Conservation (phyloP, 2,113 vertebrate genomes). For the Sclerurus mexicanus region DNA sequence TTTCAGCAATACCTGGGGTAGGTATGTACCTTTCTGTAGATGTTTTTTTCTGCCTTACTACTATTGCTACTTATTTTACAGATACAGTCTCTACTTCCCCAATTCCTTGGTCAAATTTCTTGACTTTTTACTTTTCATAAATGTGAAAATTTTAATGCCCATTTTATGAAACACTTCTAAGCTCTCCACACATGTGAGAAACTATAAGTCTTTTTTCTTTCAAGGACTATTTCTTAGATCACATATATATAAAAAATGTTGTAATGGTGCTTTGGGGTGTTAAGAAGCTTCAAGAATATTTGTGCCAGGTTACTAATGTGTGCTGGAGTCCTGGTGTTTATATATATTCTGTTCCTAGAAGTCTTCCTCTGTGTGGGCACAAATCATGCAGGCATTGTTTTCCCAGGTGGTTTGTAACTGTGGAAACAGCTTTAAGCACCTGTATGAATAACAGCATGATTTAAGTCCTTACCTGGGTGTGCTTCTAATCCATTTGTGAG, state of each 20-base stretch:
- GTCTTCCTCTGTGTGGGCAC: neutral
- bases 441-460: neutral
- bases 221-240: neutral
- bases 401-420: neutral
- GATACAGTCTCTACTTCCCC: neutral
- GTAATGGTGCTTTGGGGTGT: neutral
- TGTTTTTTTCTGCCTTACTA: neutral
- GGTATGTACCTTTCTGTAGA: neutral
- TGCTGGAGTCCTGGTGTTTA: neutral
- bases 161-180: neutral
- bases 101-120: neutral
- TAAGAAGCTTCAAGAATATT: neutral
- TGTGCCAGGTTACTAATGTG: neutral
- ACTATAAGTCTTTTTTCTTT: neutral
- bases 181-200: neutral
- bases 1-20: neutral
- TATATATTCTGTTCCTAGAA: neutral
- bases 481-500: neutral
- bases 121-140: neutral
- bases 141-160: neutral
- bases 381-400: neutral
- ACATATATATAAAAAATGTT: neutral
- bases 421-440: neutral
- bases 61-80: neutral
- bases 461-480: neutral